Evolutionary conservation across 2,888 invertebrate genomes (phyloP).

Genomic region (Lacanobia oleracea): DNA sequence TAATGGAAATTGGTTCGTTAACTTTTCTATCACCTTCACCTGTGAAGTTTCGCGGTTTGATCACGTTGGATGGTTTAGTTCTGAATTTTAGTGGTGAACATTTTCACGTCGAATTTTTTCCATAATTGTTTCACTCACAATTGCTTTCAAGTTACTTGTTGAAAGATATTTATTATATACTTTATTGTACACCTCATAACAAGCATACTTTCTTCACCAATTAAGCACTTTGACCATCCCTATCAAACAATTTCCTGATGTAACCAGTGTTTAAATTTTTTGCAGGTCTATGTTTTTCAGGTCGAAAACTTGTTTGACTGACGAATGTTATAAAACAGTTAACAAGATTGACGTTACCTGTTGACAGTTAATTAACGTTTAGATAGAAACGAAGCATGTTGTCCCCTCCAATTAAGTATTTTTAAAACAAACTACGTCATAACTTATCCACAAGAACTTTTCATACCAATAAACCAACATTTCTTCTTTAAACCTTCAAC

Average conservation of each 20-base stretch:
- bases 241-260: no score
- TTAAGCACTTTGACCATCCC: no score
- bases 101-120: no score
- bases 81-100: no score
- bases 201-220: no score
- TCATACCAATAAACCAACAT: background rate
- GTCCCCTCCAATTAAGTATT: background rate
- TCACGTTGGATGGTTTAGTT: background rate
- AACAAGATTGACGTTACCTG: background rate
- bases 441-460: background rate
- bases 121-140: no score
- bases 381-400: conserved; percentile 5
- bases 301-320: background rate
- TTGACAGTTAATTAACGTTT: conserved; percentile 16
- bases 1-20: conserved; percentile 30
- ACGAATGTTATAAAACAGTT: background rate
- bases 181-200: no score
- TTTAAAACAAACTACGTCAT: background rate
- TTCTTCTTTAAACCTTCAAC: conserved; percentile 16
- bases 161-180: no score
- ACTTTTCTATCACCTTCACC: conserved; percentile 33
- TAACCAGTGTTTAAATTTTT: no score
- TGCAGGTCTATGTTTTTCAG: no score
- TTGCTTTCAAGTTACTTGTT: no score
- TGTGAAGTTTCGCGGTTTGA: background rate